Base-by-base conservation (phyloP, 2,113 vertebrate species). In the Taxidea taxus region DNA sequence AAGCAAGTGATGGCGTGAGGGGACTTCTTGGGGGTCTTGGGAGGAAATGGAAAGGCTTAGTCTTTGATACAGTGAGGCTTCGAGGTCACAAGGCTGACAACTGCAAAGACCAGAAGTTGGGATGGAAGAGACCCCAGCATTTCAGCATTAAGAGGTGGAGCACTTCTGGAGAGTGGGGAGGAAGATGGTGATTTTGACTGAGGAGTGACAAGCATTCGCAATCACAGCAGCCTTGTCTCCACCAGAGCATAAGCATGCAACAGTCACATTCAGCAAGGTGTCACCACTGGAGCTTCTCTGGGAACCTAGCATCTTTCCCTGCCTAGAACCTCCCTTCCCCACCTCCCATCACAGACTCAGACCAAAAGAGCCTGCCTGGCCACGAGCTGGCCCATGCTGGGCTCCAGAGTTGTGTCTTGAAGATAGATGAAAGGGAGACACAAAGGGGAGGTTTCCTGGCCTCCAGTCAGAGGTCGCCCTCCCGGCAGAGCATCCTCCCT, bases 211-310 rank as follows among this genome's bases (percentile, higher is more conserved):
- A 37, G 29, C 37, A 47, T 29, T 31, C 29, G 16, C 20, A 42
- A 42, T 4, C 13, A 2, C 27, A 20, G 3, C 27, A n/a, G 47
- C 3, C 2, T 81, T 16, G 2, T 25, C 80, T 64, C 72, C 13
- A 31, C n/a, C 44, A 29, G 29, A 8, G 0, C 4, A 6, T 2
- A 11, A 0, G 4, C 6, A 4, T 0, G 0, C 9, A 3, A 7
- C 31, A 20, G 27, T 4, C 34, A 14, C 21, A 0, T 49, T 25
- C 27, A 13, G n/a, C 2, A 6, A 29, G 60, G 37, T 7, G 34
- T 27, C 60, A 42, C 18, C 15, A 2, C 25, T 42, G 60, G 51
- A n/a, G 15, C 18, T 11, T 25, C 44, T 21, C 75, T 23, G 37
- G 29, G 68, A 51, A 21, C 25, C 20, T 29, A 29, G 18, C 11